Base-by-base conservation (phyloP, 1,140 invertebrate species). In the Penaeus chinensis region DNA sequence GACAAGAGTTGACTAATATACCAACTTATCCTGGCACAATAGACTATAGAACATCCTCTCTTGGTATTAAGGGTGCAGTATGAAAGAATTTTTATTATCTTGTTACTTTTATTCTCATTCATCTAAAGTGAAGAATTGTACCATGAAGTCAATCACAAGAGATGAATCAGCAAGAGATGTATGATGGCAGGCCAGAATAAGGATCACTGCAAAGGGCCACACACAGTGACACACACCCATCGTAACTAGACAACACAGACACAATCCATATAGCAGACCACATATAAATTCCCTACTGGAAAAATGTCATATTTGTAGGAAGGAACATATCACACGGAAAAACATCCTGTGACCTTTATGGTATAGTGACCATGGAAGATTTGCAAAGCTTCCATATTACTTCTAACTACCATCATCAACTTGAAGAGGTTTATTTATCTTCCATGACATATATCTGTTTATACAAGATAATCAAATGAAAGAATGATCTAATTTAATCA, bases 221-320 rank as follows among this genome's bases (percentile, higher is more conserved):
- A 47, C 81, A 82, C 81, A 82, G 32, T 82, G 65, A 82, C 65
- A 82, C 47, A 82, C 81, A 82, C 60, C 63, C 81, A 82, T 65
- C 63, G 69, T 62, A 66, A 82, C 81, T 82, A 65, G 37, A 82
- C 81, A 82, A 82, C 81, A 82, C 63, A 66, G 65, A 82, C 81
- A 69, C 65, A 82, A 69, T 37, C 60, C 81, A 82, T 69, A 69
- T 82, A 82, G 65, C 81, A 82, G 62, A 82, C 63, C 81, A 82
- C 81, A 82, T 69, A 47, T 47, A 82, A 82, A 82, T 65, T 82
- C 47, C 78, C 61, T 82, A 82, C 62, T 22, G 62, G 61, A 82
- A 82, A 82, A 82, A 61, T 61, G 27, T 69, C 47, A 66, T 63
- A 66, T 82, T 42, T 47, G 65, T 42, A 74, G 27, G 27, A 74